phyloP scores from a whole-genome alignment of 2,113 vertebrate species.

The Amphiprion percula region DNA sequence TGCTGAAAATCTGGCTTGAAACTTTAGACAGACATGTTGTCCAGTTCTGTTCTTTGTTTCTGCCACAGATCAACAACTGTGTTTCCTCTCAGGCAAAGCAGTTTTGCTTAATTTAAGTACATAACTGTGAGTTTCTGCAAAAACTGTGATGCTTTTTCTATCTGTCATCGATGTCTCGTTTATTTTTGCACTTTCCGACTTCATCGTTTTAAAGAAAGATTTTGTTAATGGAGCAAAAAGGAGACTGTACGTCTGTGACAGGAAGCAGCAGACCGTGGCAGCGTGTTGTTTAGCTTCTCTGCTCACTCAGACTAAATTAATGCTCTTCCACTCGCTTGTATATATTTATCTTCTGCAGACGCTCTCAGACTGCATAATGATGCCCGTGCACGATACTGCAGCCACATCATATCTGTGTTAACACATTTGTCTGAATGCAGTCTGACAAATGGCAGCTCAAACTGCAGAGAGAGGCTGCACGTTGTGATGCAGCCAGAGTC shows the following conservation, averaged over 20 bases:
- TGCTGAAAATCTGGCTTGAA: no score
- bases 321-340: background rate
- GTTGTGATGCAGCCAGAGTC: conserved; percentile 20
- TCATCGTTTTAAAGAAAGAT: no score
- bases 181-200: background rate
- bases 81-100: background rate
- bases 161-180: background rate
- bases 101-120: background rate
- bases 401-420: conserved; percentile 1
- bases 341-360: background rate
- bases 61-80: no score
- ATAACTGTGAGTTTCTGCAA: no score
- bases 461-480: conserved; percentile 16
- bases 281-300: background rate
- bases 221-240: no score
- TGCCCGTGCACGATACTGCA: background rate
- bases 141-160: background rate
- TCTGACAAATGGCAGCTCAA: background rate
- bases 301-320: background rate
- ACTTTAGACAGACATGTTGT: no score
- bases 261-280: background rate
- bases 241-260: background rate
- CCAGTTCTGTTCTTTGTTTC: no score
- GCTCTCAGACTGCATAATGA: background rate
- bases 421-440: background rate